Conservation (phyloP, 2,113 vertebrate species). For the Xenus cinereus region DNA sequence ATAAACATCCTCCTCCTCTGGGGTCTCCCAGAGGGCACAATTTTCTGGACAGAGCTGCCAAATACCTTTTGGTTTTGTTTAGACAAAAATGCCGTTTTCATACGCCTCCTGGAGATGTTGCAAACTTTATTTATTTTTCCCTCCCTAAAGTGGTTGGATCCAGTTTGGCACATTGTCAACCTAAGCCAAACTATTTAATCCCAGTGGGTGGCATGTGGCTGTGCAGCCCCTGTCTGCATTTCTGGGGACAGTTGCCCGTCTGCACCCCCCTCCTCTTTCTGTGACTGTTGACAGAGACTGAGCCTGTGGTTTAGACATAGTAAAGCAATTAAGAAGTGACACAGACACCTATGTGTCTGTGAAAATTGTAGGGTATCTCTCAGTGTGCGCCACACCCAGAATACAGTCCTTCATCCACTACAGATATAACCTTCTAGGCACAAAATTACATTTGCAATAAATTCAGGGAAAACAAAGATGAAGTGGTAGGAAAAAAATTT, state of each 20-base stretch:
- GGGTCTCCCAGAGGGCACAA: not conserved
- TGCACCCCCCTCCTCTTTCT: not conserved
- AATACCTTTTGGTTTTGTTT: not conserved
- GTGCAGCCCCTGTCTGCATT: not conserved
- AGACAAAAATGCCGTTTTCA: not conserved
- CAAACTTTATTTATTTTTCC: not conserved
- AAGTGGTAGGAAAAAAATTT: not conserved
- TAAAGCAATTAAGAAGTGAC: not conserved
- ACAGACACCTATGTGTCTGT: rapidly evolving
- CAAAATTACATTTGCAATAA: not conserved
- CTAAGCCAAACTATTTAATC: not conserved
- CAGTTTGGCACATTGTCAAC: not conserved
- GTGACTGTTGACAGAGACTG: not conserved
- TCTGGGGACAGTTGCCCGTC: not conserved
- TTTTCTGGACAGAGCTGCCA: not conserved
- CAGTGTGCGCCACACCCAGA: not conserved
- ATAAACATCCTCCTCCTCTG: not conserved
- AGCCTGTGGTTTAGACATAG: not conserved
- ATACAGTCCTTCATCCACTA: not conserved
- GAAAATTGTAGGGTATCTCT: not conserved
- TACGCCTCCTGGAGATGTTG: not conserved
- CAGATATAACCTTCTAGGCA: not conserved
- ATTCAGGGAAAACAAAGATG: not conserved
- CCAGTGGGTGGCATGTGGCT: not conserved
- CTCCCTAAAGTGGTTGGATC: not conserved